Evolutionary conservation across 2,888 invertebrate species (phyloP).

Genomic region (Allolobophora icterica): DNA sequence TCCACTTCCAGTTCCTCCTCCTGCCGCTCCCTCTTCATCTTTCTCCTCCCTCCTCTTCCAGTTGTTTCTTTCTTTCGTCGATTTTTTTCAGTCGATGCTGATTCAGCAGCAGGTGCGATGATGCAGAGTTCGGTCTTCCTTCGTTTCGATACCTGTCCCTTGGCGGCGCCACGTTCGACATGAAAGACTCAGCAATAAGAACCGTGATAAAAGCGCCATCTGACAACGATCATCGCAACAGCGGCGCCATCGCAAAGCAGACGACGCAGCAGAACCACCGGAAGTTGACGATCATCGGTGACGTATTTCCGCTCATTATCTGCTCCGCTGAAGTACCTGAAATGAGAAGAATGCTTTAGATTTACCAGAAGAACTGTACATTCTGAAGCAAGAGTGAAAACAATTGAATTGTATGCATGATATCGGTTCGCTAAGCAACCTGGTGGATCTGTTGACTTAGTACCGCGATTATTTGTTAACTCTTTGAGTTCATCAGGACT

Average conservation of each 20-base stretch:
- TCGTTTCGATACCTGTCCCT: background rate
- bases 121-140: background rate
- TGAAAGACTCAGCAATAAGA: slow-evolving; percentile 17
- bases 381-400: background rate
- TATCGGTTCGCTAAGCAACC: background rate
- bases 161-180: background rate
- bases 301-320: background rate
- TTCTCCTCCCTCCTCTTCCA: background rate
- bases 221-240: background rate
- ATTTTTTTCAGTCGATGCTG: background rate
- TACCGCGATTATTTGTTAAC: background rate
- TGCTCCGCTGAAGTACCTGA: slow-evolving; percentile 14
- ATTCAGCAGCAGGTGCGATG: background rate
- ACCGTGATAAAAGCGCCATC: slow-evolving; percentile 10
- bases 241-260: background rate
- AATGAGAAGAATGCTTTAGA: background rate
- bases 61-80: background rate
- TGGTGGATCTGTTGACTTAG: background rate
- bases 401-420: background rate
- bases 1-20: no score
- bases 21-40: no score
- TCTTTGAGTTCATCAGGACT: no score
- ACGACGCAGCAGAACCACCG: background rate
- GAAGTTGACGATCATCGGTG: background rate
- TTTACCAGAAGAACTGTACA: background rate